A percentile compares a stretch with the other conserved stretches of the same genome.
Evolutionary conservation across 2,797 vertebrate species (phyloP).

Genomic region (Notoglanidium macrostoma): DNA sequence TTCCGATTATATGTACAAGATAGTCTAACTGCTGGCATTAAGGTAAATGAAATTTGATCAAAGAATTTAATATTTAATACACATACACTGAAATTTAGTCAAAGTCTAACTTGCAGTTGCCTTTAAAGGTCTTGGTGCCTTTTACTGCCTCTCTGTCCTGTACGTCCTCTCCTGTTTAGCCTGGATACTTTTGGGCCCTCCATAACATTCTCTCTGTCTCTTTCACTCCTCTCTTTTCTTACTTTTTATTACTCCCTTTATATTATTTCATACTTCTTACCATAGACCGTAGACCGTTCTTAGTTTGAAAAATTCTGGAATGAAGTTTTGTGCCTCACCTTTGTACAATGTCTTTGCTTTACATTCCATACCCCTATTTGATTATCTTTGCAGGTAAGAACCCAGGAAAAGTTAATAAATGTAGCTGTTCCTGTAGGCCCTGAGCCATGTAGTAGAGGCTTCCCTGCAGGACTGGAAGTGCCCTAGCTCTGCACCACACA

Average conservation of each 20-base stretch:
- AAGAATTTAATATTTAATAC: neutral
- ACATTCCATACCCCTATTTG: conserved; percentile 14
- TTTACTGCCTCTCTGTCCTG: conserved; percentile 32
- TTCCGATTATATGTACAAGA: neutral
- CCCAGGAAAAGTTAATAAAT: conserved; percentile 39
- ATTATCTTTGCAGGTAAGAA: conserved; percentile 27
- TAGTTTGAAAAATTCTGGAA: conserved; percentile 21
- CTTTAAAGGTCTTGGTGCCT: neutral
- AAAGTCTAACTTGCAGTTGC: neutral
- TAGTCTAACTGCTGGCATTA: neutral
- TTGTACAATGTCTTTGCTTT: conserved; percentile 23
- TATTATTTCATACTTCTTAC: conserved; percentile 10
- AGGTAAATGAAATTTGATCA: neutral
- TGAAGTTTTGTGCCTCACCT: conserved; percentile 18
- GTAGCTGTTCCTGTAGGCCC: conserved; percentile 36
- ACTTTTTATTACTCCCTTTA: neutral
- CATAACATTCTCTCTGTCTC: neutral
- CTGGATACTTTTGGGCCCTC: conserved; percentile 35
- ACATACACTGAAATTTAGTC: neutral
- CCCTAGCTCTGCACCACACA: conserved; percentile 43
- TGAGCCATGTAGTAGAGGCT: conserved; percentile 38
- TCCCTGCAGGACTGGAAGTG: conserved; percentile 47
- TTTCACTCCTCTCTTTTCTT: neutral
- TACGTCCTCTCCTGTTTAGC: conserved; percentile 27
- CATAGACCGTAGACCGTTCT: neutral